phyloP scores from a whole-genome alignment of 1,140 invertebrate species.

The Apis mellifera region DNA sequence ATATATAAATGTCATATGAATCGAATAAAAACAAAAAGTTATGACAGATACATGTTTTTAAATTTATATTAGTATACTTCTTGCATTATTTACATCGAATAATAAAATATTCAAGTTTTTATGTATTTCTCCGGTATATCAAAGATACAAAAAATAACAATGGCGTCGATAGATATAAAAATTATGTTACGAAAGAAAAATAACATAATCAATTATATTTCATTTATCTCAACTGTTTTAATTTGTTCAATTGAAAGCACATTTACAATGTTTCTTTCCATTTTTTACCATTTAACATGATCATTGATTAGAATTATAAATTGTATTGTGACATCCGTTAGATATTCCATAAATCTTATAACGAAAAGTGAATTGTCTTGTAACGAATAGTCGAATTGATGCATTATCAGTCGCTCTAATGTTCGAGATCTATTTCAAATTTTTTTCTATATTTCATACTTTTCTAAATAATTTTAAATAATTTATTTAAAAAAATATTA shows the following conservation, averaged over 20 bases:
- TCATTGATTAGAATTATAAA: not conserved
- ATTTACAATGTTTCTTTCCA: not conserved
- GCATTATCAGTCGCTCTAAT: not conserved
- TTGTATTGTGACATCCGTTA: not conserved
- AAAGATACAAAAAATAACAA: not conserved
- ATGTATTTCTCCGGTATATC: not conserved
- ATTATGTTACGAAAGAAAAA: not conserved
- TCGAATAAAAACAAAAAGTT: not conserved
- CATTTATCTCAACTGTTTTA: not conserved
- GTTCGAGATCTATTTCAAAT: not conserved
- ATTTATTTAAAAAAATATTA: too few relatives aligned
- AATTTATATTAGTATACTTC: slow-evolving; percentile 5
- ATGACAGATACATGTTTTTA: not conserved
- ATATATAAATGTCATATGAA: not conserved
- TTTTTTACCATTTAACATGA: not conserved
- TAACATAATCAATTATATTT: not conserved
- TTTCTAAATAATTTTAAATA: not conserved
- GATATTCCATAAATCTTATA: not conserved
- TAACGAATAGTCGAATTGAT: not conserved
- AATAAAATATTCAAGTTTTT: slow-evolving; percentile 2
- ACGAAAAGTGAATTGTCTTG: not conserved
- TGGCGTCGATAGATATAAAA: not conserved
- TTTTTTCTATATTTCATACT: not conserved
- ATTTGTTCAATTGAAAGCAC: not conserved
- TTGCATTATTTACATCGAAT: not conserved